These are phyloP conservation scores for Drosophila monieri DNA, from an alignment of 2,888 invertebrate genomes.

Conservation along the genomic window DNA sequence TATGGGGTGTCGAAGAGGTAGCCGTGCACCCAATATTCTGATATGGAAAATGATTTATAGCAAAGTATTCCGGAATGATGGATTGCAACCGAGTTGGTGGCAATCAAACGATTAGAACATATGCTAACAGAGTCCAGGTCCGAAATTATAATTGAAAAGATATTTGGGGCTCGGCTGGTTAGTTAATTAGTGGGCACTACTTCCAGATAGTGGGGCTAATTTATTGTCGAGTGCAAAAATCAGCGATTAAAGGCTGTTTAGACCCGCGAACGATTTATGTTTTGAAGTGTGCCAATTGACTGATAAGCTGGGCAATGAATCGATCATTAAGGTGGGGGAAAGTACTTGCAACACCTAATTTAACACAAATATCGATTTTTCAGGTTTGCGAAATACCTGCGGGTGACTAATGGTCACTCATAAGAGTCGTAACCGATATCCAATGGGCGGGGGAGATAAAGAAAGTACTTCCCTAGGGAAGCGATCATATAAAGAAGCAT, in stretches of 20 bases:
- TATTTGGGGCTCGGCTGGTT: conserved; percentile 1
- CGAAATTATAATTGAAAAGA: not conserved
- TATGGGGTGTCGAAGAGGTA: conserved; percentile 11
- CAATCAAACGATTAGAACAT: conserved; percentile 62
- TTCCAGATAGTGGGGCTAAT: conserved; percentile 25
- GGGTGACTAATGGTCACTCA: conserved; percentile 50
- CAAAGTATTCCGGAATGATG: conserved; percentile 44
- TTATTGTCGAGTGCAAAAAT: conserved; percentile 54
- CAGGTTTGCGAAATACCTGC: conserved; percentile 49
- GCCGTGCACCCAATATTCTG: conserved; percentile 35
- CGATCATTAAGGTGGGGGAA: conserved; percentile 32
- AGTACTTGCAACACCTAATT: conserved; percentile 34
- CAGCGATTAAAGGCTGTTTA: conserved; percentile 51
- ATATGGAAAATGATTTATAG: conserved; percentile 62
- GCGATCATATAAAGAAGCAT: not conserved
- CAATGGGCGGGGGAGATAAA: conserved; percentile 5
- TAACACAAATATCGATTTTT: conserved; percentile 23
- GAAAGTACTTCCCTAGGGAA: conserved; percentile 32
- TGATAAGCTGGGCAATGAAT: conserved; percentile 51
- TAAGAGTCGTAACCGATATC: conserved; percentile 29
- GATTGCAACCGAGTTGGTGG: conserved; percentile 51
- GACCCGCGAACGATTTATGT: conserved; percentile 50
- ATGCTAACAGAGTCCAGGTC: conserved; percentile 36
- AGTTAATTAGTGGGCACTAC: conserved; percentile 21
- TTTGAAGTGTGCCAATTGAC: conserved; percentile 56